Conservation (phyloP, 1,140 invertebrate species). For the Antheraea pernyi region DNA sequence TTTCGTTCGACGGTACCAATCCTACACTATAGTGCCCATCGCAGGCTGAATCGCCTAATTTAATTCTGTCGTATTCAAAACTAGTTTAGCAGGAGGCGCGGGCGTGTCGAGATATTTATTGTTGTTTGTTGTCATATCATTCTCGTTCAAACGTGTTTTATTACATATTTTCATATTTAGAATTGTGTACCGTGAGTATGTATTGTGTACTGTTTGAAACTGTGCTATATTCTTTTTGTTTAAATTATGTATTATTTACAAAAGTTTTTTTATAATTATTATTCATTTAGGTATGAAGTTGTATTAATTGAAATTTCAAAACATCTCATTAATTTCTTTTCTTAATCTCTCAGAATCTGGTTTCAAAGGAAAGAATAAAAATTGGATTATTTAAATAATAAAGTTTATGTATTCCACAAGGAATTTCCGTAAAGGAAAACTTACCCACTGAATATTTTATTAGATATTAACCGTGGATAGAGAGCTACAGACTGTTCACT, state of each 20-base stretch:
- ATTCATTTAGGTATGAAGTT: not conserved
- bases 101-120: not conserved
- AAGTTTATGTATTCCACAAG: not conserved
- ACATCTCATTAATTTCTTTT: not conserved
- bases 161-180: too few species aligned
- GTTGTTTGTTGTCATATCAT: not conserved
- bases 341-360: not conserved
- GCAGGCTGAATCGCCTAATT: not conserved
- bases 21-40: not conserved
- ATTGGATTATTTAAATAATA: not conserved
- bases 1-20: not conserved
- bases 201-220: not conserved
- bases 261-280: not conserved
- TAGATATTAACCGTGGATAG: not conserved
- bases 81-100: not conserved
- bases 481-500: not conserved
- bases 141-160: not conserved
- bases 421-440: not conserved
- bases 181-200: too few species aligned
- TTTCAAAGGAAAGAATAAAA: not conserved
- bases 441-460: not conserved
- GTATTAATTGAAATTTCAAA: not conserved
- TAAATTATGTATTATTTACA: not conserved
- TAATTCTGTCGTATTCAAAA: not conserved
- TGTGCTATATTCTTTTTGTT: not conserved